Evolutionary conservation across 2,113 vertebrate species (phyloP).

Genomic region (Zapornia atra): DNA sequence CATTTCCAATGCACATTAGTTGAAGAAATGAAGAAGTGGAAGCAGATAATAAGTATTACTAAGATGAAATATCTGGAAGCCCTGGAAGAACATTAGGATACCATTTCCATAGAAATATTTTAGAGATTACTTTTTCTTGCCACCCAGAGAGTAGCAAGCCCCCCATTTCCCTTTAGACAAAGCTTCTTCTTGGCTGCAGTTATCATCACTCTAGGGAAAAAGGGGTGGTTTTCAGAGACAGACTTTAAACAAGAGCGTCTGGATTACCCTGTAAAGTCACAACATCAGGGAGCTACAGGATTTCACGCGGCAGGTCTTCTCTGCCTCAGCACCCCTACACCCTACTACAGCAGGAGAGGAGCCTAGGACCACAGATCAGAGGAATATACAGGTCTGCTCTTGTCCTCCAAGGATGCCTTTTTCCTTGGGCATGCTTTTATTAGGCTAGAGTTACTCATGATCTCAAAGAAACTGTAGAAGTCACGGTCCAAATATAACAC

Average conservation of each 20-base stretch:
- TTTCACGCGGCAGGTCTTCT: neutral
- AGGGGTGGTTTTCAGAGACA: neutral
- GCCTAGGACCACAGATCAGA: neutral
- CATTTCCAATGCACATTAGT: conserved; percentile 11
- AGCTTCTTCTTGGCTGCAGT: neutral
- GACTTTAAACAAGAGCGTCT: neutral
- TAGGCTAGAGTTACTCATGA: neutral
- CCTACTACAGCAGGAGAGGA: neutral
- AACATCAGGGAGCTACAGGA: neutral
- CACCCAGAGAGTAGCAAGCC: neutral
- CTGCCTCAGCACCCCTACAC: neutral
- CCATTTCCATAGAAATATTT: neutral
- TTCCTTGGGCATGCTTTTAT: neutral
- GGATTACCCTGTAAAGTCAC: neutral
- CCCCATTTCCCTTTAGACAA: neutral
- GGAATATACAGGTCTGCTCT: neutral
- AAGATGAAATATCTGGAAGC: neutral
- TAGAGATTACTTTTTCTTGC: neutral
- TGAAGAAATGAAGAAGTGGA: neutral
- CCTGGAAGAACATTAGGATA: neutral
- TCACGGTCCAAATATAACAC: neutral
- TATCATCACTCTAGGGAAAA: neutral
- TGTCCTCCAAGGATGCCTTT: neutral
- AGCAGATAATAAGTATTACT: neutral
- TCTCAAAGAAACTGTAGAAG: neutral